phyloP scores from a whole-genome alignment of 2,888 invertebrate species.

The Antheraea yamamai region DNA sequence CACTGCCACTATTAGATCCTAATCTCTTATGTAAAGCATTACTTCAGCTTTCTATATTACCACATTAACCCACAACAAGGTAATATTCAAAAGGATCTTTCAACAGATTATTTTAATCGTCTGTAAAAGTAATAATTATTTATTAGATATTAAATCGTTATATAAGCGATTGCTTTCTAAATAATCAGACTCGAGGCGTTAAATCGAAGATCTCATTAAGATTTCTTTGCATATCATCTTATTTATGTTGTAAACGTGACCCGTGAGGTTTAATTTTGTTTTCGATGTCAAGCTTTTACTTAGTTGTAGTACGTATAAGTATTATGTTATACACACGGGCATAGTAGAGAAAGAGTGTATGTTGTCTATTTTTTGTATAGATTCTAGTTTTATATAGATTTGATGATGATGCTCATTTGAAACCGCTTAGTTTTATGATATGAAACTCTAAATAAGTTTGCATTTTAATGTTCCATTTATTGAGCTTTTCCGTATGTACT shows the following conservation, averaged over 20 bases:
- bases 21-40: neutral
- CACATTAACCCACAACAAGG: neutral
- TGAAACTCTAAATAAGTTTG: neutral
- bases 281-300: constrained; percentile 36
- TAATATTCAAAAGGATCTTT: constrained; percentile 19
- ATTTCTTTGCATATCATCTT: constrained; percentile 36
- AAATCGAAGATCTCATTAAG: constrained; percentile 51
- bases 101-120: constrained; percentile 12
- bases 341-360: neutral
- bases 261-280: constrained; percentile 24
- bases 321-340: neutral
- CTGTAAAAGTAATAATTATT: constrained; percentile 30
- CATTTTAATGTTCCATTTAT: neutral
- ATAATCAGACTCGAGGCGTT: constrained; percentile 29
- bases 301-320: constrained; percentile 15
- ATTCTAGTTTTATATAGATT: neutral
- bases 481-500: neutral
- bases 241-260: constrained; percentile 50
- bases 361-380: neutral
- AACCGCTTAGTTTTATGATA: neutral
- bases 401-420: neutral
- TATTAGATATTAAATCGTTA: constrained; percentile 25
- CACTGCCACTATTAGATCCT: neutral
- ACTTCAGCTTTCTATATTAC: neutral
- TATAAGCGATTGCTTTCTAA: constrained; percentile 26